Evolutionary conservation across 1,140 invertebrate species (phyloP).

Genomic region (Uloborus diversus): DNA sequence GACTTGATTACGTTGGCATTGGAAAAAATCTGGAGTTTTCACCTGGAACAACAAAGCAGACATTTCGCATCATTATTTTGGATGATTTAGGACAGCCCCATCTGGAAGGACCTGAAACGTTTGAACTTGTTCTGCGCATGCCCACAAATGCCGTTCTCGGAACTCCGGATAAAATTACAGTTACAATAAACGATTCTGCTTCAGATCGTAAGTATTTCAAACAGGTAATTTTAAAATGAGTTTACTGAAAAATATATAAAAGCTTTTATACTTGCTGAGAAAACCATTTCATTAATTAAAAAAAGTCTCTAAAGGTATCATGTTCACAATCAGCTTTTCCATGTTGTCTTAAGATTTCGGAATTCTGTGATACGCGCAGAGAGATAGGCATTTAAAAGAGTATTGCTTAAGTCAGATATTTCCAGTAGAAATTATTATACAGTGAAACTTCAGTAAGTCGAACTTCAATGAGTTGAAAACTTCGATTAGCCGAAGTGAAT

Average conservation of each 20-base stretch:
- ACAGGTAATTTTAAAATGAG: no score
- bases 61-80: slow-evolving; percentile 62
- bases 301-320: no score
- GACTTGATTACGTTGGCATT: slow-evolving; percentile 66
- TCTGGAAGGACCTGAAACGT: slow-evolving; percentile 65
- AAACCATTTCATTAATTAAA: background rate
- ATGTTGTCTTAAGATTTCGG: no score
- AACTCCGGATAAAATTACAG: slow-evolving; percentile 61
- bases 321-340: no score
- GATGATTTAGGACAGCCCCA: slow-evolving; percentile 65
- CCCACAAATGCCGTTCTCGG: slow-evolving; percentile 64
- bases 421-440: no score
- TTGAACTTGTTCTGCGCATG: slow-evolving; percentile 63
- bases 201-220: slow-evolving; percentile 65
- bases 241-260: no score
- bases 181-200: slow-evolving; percentile 65
- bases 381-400: no score
- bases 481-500: no score
- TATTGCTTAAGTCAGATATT: no score
- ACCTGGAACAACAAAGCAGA: slow-evolving; percentile 63
- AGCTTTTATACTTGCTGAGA: background rate
- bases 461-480: no score
- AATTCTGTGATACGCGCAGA: no score
- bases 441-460: no score
- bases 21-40: slow-evolving; percentile 64